These are phyloP conservation scores for Agrotis puta DNA, from an alignment of 2,888 invertebrate species.

Conservation along the genomic window DNA sequence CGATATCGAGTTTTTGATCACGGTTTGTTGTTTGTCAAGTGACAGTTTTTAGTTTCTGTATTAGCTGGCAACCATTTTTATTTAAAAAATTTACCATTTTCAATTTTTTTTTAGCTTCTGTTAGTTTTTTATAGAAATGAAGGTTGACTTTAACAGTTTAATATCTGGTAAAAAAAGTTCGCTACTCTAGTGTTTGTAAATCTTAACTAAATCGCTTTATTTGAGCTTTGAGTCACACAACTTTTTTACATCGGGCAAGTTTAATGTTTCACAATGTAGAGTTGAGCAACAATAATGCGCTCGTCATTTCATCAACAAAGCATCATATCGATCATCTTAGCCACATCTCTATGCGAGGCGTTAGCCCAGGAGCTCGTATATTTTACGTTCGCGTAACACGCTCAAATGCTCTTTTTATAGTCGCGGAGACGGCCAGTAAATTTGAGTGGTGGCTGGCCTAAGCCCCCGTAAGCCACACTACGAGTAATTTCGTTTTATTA, in stretches of 20 bases:
- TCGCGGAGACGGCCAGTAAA: slow-evolving; percentile 80
- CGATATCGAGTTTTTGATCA: slow-evolving; percentile 20
- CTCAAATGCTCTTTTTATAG: slow-evolving; percentile 81
- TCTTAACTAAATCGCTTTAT: not conserved
- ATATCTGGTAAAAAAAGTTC: not conserved
- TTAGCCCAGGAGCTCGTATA: slow-evolving; percentile 64
- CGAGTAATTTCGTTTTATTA: slow-evolving; percentile 85
- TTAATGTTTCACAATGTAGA: not conserved
- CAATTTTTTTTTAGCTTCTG: not conserved
- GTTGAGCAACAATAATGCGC: not conserved
- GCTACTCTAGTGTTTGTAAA: not conserved
- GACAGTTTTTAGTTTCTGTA: slow-evolving; percentile 12
- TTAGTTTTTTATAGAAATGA: not conserved
- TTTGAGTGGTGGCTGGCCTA: slow-evolving; percentile 79
- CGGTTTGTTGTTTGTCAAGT: not conserved
- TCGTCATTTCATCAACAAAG: not conserved
- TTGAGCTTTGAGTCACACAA: too few relatives aligned
- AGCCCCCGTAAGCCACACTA: slow-evolving; percentile 73
- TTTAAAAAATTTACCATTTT: too few relatives aligned
- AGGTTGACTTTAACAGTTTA: not conserved
- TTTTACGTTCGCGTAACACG: slow-evolving; percentile 75
- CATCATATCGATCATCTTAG: slow-evolving; percentile 29
- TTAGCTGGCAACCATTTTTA: not conserved
- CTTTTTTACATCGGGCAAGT: not conserved
- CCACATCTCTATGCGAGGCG: slow-evolving; percentile 50